Conservation (phyloP, 2,797 vertebrate species). For the Lerista edwardsae region DNA sequence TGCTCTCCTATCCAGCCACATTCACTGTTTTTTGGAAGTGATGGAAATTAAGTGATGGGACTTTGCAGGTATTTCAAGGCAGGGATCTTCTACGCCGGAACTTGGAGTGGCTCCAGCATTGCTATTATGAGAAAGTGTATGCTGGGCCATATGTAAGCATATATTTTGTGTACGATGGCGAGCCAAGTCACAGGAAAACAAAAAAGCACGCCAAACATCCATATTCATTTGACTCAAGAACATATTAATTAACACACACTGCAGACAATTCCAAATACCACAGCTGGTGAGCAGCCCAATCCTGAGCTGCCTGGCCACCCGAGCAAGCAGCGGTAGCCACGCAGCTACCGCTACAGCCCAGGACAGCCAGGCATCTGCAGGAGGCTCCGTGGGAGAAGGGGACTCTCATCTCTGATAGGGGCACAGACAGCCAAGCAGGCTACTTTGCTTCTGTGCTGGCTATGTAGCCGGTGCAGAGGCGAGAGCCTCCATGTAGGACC, state of each 20-base stretch:
- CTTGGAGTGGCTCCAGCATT: background rate
- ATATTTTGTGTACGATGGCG: constrained; percentile 14
- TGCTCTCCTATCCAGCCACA: background rate
- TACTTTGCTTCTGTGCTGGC: too few relatives aligned
- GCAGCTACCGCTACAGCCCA: too few relatives aligned
- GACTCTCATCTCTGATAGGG: too few relatives aligned
- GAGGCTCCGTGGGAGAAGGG: too few relatives aligned
- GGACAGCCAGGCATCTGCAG: too few relatives aligned
- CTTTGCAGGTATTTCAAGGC: background rate
- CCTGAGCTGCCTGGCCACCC: too few relatives aligned
- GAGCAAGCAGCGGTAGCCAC: too few relatives aligned
- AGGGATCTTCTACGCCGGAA: background rate
- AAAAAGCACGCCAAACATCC: accelerated
- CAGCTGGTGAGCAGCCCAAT: background rate
- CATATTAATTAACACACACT: background rate
- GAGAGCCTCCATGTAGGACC: too few relatives aligned
- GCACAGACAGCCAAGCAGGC: too few relatives aligned
- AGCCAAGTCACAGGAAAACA: background rate
- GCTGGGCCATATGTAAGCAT: background rate
- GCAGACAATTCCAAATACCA: background rate
- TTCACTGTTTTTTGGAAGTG: background rate
- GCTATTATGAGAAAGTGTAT: constrained; percentile 3
- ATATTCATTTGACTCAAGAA: constrained; percentile 2
- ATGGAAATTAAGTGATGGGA: background rate
- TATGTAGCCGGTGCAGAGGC: too few relatives aligned